A percentile compares a stretch with the other conserved stretches of the same genome.
These are phyloP conservation scores for Xyrichtys novacula DNA, from an alignment of 2,797 vertebrate species.

Conservation along the genomic window DNA sequence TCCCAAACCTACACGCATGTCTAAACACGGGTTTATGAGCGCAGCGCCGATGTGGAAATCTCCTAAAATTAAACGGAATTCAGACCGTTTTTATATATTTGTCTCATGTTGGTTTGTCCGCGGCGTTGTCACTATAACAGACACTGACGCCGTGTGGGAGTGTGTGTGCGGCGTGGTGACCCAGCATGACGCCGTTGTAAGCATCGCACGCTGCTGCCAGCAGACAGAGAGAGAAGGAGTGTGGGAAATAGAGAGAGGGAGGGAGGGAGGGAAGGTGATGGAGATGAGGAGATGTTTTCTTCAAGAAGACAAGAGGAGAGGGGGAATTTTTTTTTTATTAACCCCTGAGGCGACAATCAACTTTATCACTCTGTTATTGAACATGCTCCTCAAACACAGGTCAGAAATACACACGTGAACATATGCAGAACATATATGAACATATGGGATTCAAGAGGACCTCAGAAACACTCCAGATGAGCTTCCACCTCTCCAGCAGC, in stretches of 20 bases:
- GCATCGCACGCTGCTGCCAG: slow-evolving; percentile 68
- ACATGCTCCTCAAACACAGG: too few relatives aligned
- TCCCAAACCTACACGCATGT: slow-evolving; percentile 68
- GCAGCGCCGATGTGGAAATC: slow-evolving; percentile 74
- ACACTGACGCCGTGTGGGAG: slow-evolving; percentile 77
- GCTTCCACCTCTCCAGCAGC: too few relatives aligned
- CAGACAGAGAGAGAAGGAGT: slow-evolving; percentile 66
- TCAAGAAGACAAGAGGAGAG: background rate
- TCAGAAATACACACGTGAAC: too few relatives aligned
- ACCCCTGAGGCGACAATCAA: too few relatives aligned
- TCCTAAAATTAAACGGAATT: slow-evolving; percentile 76
- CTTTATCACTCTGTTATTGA: too few relatives aligned
- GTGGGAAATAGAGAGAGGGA: slow-evolving; percentile 64
- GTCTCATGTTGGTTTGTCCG: slow-evolving; percentile 72
- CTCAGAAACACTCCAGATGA: too few relatives aligned
- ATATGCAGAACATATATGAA: too few relatives aligned
- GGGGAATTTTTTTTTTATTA: background rate
- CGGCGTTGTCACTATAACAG: slow-evolving; percentile 74
- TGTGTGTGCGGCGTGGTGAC: slow-evolving; percentile 71
- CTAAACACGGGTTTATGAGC: slow-evolving; percentile 72
- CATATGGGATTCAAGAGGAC: too few relatives aligned
- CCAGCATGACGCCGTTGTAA: slow-evolving; percentile 79
- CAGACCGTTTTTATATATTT: slow-evolving; percentile 75
- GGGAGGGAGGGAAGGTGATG: slow-evolving; percentile 12
- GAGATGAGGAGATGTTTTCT: background rate